Evolutionary conservation across 2,797 vertebrate genomes (phyloP).

Genomic region (Hoplostethus atlanticus): DNA sequence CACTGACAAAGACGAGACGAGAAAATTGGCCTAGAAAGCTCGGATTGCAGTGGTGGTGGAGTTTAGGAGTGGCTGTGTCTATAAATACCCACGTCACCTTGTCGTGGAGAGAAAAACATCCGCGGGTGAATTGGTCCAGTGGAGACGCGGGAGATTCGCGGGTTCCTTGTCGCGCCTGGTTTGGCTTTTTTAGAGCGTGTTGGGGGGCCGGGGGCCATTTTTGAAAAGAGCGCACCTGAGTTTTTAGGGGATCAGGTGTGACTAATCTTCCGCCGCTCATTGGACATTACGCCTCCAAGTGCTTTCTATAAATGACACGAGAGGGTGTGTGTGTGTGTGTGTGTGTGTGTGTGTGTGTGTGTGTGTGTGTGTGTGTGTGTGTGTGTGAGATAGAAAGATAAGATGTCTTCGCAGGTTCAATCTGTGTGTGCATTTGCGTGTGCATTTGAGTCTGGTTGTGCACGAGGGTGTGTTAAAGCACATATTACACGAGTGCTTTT

Average conservation of each 20-base stretch:
- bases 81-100: slow-evolving; percentile 52
- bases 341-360: slow-evolving; percentile 8
- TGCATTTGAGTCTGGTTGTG: background rate
- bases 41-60: slow-evolving; percentile 38
- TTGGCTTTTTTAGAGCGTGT: slow-evolving; percentile 46
- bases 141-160: slow-evolving; percentile 12
- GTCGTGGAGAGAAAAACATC: slow-evolving; percentile 32
- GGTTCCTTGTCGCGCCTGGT: slow-evolving; percentile 16
- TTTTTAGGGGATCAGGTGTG: slow-evolving; percentile 68
- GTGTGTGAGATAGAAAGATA: background rate
- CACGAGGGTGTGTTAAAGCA: background rate
- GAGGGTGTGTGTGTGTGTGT: background rate
- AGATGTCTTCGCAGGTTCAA: too few relatives aligned
- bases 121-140: slow-evolving; percentile 9
- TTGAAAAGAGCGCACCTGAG: slow-evolving; percentile 59
- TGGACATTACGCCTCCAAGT: slow-evolving; percentile 43
- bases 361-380: slow-evolving; percentile 4
- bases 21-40: slow-evolving; percentile 55
- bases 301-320: slow-evolving; percentile 32
- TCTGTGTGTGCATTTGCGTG: slow-evolving; percentile 2
- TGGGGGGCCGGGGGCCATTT: slow-evolving; percentile 36
- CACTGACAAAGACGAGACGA: slow-evolving; percentile 67
- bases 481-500: background rate
- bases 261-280: slow-evolving; percentile 46
- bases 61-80: slow-evolving; percentile 44